Conservation (phyloP, 2,888 invertebrate genomes). For the Drosophila cognata region DNA sequence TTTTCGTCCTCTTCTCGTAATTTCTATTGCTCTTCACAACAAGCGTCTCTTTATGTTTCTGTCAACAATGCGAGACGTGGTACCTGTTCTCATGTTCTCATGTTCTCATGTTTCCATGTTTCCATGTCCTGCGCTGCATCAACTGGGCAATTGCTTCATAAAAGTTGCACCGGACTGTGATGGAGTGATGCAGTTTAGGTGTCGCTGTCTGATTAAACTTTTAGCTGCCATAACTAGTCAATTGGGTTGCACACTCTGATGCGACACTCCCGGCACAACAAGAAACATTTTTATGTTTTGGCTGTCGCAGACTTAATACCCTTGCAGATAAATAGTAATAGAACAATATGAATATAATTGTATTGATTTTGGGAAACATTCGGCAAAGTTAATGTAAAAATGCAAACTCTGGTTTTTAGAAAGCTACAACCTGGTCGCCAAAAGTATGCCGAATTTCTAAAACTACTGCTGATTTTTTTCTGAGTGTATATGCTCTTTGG, state of each 20-base stretch:
- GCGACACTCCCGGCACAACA: conserved; percentile 40
- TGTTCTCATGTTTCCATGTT: conserved; percentile 18
- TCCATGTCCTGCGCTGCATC: conserved; percentile 40
- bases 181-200: conserved; percentile 19
- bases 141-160: conserved; percentile 57
- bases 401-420: neutral
- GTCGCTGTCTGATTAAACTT: conserved; percentile 63
- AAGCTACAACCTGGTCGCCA: neutral
- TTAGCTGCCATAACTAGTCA: conserved; percentile 49
- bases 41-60: conserved; percentile 72
- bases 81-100: conserved; percentile 7
- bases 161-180: conserved; percentile 40
- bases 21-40: conserved; percentile 65
- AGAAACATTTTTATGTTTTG: neutral
- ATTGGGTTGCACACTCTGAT: conserved; percentile 34
- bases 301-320: neutral
- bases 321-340: neutral
- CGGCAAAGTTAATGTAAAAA: neutral
- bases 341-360: neutral
- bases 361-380: neutral
- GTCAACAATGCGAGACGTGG: conserved; percentile 75
- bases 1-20: conserved; percentile 35
- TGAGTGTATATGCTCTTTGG: neutral
- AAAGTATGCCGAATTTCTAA: neutral
- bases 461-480: neutral